Evolutionary conservation across 2,888 invertebrate species (phyloP).

Genomic region (Erynnis tages): DNA sequence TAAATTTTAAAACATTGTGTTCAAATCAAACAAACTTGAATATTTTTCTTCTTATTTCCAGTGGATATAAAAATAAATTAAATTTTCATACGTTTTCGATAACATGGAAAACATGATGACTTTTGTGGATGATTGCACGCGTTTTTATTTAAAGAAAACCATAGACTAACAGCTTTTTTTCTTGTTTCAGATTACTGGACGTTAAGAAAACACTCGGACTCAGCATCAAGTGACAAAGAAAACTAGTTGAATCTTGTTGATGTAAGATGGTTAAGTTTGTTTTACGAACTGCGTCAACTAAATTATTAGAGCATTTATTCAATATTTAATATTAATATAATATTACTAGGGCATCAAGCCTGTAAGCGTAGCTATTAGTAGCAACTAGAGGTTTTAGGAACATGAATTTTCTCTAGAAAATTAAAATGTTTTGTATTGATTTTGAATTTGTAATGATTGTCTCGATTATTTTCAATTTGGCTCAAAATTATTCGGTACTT

Average conservation of each 20-base stretch:
- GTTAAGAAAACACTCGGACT: conserved; percentile 67
- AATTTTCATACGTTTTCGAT: too few relatives aligned
- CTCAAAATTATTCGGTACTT: conserved; percentile 10
- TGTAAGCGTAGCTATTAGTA: conserved; percentile 16
- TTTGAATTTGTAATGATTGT: background rate
- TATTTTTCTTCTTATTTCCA: too few relatives aligned
- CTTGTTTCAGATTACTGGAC: conserved; percentile 79
- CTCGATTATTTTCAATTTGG: conserved; percentile 3
- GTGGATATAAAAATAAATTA: too few relatives aligned
- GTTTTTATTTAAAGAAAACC: background rate
- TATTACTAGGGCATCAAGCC: conserved; percentile 19
- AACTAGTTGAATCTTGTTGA: conserved; percentile 46
- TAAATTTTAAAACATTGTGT: too few relatives aligned
- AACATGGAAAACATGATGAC: too few relatives aligned
- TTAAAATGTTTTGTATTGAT: background rate
- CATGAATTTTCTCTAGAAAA: too few relatives aligned
- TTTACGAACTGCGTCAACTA: conserved; percentile 38
- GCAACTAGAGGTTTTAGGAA: conserved; percentile 16
- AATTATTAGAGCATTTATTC: conserved; percentile 45
- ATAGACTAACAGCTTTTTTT: conserved; percentile 30
- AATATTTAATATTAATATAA: conserved; percentile 42
- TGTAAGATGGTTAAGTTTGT: conserved; percentile 29
- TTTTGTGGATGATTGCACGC: too few relatives aligned
- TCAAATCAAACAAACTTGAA: too few relatives aligned
- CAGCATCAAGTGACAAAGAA: conserved; percentile 70